Evolutionary conservation across 1,140 invertebrate species (phyloP).

Genomic region (Papilio helenus): DNA sequence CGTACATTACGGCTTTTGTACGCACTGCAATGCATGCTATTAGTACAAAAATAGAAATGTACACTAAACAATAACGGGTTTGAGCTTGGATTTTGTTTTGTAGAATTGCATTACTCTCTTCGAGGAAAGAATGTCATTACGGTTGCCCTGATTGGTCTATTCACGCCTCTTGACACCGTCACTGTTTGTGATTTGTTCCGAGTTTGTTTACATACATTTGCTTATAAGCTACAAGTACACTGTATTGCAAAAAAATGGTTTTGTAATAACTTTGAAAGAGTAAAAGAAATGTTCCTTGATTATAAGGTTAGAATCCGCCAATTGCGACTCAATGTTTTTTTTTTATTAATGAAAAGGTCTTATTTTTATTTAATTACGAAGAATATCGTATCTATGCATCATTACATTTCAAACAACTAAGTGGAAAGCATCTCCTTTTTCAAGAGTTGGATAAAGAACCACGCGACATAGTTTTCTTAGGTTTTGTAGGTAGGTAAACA

Average conservation of each 20-base stretch:
- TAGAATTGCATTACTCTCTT: background rate
- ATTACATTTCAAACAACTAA: no score
- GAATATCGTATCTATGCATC: no score
- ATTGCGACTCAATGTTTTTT: no score
- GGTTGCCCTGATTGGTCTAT: background rate
- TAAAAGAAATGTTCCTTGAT: background rate
- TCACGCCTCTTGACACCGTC: background rate
- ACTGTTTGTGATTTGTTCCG: background rate
- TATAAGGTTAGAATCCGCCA: no score
- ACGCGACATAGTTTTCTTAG: no score
- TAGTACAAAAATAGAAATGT: background rate
- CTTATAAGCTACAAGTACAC: background rate
- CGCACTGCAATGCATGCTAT: background rate
- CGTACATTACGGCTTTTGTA: slow-evolving; percentile 14
- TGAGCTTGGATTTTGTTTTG: background rate
- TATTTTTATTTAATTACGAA: no score
- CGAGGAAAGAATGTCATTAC: background rate
- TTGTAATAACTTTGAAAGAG: background rate
- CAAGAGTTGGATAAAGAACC: no score
- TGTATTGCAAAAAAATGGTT: background rate
- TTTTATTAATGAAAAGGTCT: no score
- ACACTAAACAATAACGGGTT: background rate
- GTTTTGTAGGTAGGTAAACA: no score
- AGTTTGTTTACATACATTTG: background rate
- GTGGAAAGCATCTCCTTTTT: no score